Evolutionary conservation across 2,888 invertebrate species (phyloP).

Genomic region (Andrena dorsata): DNA sequence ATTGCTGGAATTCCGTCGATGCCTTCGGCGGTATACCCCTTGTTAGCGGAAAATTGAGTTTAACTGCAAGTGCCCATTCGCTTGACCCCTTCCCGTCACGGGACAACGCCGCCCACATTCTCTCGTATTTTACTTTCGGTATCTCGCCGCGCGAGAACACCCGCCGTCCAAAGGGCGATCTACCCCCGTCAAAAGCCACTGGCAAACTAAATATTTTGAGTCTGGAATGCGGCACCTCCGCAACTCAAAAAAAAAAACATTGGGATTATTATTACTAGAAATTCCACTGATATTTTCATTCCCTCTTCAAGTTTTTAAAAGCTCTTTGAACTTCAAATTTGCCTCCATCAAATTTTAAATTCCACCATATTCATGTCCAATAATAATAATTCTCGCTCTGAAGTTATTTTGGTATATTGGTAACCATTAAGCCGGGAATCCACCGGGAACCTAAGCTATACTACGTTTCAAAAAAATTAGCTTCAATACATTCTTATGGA

Average conservation of each 20-base stretch:
- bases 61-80: conserved; percentile 26
- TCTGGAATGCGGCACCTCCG: no score
- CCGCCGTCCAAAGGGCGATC: not conserved
- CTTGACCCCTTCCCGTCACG: conserved; percentile 8
- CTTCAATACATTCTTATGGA: no score
- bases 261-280: no score
- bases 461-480: no score
- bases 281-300: no score
- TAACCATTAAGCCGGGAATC: no score
- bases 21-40: conserved; percentile 61
- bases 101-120: not conserved
- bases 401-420: no score
- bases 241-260: no score
- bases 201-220: not conserved
- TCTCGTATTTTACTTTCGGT: not conserved
- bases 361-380: no score
- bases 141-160: conserved; percentile 15
- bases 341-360: no score
- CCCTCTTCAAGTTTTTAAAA: not conserved
- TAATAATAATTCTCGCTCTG: no score
- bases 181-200: not conserved
- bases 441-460: no score
- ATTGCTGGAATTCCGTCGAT: conserved; percentile 61
- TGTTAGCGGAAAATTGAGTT: conserved; percentile 67
- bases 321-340: not conserved